Evolutionary conservation across 2,797 vertebrate species (phyloP).

Genomic region (Galago senegalensis): DNA sequence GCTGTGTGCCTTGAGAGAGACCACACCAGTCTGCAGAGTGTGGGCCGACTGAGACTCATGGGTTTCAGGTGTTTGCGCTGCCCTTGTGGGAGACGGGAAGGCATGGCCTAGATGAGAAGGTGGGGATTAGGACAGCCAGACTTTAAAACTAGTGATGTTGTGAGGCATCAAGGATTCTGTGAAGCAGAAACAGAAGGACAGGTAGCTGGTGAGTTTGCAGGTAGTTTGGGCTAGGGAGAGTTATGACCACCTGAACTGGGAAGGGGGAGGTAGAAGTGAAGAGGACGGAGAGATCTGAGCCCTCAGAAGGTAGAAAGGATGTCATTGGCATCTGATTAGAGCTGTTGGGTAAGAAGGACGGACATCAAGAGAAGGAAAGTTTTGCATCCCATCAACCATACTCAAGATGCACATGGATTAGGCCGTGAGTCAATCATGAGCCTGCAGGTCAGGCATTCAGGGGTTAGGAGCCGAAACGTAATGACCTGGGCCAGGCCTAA

Average conservation of each 20-base stretch:
- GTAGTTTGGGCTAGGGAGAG: fast-evolving
- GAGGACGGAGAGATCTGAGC: neutral
- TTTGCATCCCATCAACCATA: fast-evolving
- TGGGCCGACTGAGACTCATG: fast-evolving
- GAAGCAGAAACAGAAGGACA: neutral
- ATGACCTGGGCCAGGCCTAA: no score
- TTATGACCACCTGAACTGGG: fast-evolving
- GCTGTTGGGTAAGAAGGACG: no score
- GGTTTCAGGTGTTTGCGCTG: neutral
- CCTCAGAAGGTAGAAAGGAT: fast-evolving
- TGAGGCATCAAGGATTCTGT: neutral
- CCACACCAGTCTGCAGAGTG: fast-evolving
- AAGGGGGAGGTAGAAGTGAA: neutral
- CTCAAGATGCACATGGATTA: fast-evolving
- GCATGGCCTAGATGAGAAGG: fast-evolving
- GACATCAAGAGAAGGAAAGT: fast-evolving
- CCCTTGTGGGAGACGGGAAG: neutral
- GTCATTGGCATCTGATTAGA: fast-evolving
- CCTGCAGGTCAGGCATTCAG: neutral
- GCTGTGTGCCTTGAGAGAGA: neutral
- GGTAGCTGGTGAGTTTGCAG: fast-evolving
- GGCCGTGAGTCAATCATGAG: fast-evolving
- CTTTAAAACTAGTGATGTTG: fast-evolving
- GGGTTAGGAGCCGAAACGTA: neutral
- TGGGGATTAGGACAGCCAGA: fast-evolving